Base-by-base conservation (phyloP, 64 coral and sea anemone genomes). In the Actinia tenebrosa region DNA sequence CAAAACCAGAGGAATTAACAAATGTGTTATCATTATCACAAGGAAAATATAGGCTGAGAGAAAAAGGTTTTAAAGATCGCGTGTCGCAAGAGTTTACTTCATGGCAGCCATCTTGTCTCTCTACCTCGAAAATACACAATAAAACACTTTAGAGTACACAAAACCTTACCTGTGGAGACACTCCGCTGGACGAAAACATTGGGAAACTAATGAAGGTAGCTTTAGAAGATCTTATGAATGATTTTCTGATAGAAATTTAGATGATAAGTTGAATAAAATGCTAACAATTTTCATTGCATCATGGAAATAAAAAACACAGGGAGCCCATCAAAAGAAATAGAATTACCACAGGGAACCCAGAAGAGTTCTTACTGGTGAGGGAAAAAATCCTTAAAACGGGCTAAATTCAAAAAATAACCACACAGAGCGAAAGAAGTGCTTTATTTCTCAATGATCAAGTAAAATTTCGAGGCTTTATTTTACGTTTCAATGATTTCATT, bases 101-200 rank as follows among this genome's bases (percentile, higher is more conserved):
- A 6, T 10, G 26, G 69, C 69, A 42, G 26, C 69, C 69, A 75
- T 42, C 7, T 75, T 75, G 11, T 30, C 13, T 26, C 69, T 75
- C n/a, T 10, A 42, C 26, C 10, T 75, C 69, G 17, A 63, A 9
- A 80, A 88, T 16, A 60, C 3, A 45, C 79, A 60, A 87, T 30
- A 87, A 58, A 17, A 79, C 52, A 61, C 16, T 26, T 2, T 1
- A 13, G 19, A 53, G 16, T 44, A 89, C 11, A 26, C 20, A 23
- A 64, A 37, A 52, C 50, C 55, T 83, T 80, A 86, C 83, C 58
- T 91, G 83, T 60, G 89, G 89, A 52, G 53, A 86, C 54, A 86
- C 77, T 64, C 89, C 89, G 43, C 53, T 64, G 19, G 89, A 78
- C 3, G 82, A 91, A 45, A 91, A 86, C 89, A 91, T 91, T 71